Base-by-base conservation (phyloP, 2,113 vertebrate species). In the Psittacula cyanocephala region DNA sequence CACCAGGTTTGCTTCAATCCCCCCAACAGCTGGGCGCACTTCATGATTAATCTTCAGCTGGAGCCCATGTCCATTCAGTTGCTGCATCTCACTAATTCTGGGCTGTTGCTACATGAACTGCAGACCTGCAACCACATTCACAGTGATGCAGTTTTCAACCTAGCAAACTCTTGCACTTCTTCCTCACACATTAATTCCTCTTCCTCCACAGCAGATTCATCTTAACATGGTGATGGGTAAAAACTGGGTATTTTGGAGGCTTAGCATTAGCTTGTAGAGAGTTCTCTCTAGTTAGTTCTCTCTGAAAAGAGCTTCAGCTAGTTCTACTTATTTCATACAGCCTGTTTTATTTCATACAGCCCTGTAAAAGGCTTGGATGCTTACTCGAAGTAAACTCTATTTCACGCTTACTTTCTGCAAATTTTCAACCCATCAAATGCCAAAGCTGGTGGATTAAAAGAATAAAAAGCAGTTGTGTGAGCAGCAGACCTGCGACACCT, bases 71-170 rank as follows among this genome's bases (percentile, higher is more conserved):
- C 28, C 49, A 53, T 33, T 23, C 63, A 47, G 44, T 2, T 44
- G 18, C 10, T 68, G 22, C 31, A 4, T 39, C 71, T 68, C 53
- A 49, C 12, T 49, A 69, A 13, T 12, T 77, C 46, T 63, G 19
- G 31, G 46, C 37, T 44, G 13, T 35, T 63, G 44, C 67, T 29
- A 63, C 2, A 44, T 14, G 35, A 84, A 65, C 35, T 35, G 39
- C 12, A 95, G 35, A 79, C 17, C 13, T 81, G 41, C 33, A 88
- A 13, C 18, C 22, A 37, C 20, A 59, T 33, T 28, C 60, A 59
- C 17, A 35, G 44, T 0, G 4, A 27, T 9, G 17, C 1, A 41
- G 23, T 59, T 71, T 81, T 55, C 39, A 60, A 23, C 0, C 1
- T 31, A 65, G 10, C 3, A 76, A 79, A 49, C 7, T 37, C 35